phyloP scores from a whole-genome alignment of 2,888 invertebrate species.

The Stomorhina lunata region DNA sequence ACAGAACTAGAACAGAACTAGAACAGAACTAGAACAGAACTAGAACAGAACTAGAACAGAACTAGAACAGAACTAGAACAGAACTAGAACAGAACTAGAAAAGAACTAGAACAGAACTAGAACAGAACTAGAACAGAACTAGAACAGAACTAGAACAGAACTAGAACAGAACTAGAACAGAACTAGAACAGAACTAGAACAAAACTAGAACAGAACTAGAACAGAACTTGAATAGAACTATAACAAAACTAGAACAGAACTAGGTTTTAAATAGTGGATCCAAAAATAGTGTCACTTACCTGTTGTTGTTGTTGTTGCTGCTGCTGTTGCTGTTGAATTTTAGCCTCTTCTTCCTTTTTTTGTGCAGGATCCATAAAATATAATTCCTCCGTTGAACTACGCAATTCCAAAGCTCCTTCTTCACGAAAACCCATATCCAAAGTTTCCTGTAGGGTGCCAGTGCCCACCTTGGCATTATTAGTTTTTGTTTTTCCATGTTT shows the following conservation, averaged over 20 bases:
- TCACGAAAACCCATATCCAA: conserved; percentile 84
- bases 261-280: background rate
- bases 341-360: conserved; percentile 79
- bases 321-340: conserved; percentile 76
- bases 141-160: no score
- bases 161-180: no score
- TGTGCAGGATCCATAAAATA: conserved; percentile 87
- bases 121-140: no score
- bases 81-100: no score
- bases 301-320: conserved; percentile 76
- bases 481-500: conserved; percentile 67
- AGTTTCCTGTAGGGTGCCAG: conserved; percentile 81
- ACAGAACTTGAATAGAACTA: no score
- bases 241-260: background rate
- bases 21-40: no score
- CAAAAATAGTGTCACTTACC: conserved; percentile 49
- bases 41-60: no score
- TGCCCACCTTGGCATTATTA: conserved; percentile 80
- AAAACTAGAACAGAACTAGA: no score
- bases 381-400: conserved; percentile 93
- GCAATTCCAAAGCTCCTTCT: conserved; percentile 91
- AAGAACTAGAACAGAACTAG: no score
- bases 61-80: no score
- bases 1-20: no score
- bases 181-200: no score